phyloP scores from a whole-genome alignment of 2,888 invertebrate genomes.

The Drosophila anomelani region DNA sequence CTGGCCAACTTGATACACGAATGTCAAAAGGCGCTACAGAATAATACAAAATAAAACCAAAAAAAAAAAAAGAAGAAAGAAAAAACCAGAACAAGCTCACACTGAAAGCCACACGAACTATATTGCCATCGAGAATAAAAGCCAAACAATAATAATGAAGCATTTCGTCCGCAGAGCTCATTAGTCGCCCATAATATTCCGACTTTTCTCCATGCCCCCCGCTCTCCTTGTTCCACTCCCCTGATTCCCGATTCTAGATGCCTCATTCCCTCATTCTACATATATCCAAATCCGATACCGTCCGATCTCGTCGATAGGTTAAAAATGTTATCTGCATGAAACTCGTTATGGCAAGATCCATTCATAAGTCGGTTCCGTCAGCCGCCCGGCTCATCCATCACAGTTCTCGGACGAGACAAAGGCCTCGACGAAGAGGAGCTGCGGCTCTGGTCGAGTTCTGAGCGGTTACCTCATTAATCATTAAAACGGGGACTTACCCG shows the following conservation, averaged over 20 bases:
- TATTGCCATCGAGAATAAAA: conserved; percentile 21
- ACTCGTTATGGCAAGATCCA: conserved; percentile 58
- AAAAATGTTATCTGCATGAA: conserved; percentile 12
- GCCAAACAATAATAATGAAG: conserved; percentile 39
- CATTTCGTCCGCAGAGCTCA: conserved; percentile 34
- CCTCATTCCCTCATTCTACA: background rate
- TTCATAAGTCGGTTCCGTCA: conserved; percentile 58
- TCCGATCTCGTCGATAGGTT: conserved; percentile 13
- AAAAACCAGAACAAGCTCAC: conserved; percentile 44
- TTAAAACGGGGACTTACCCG: background rate
- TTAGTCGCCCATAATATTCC: conserved; percentile 39
- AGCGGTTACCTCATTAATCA: conserved; percentile 23
- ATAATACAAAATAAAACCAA: background rate
- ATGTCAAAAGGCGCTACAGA: conserved; percentile 65
- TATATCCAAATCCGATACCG: background rate
- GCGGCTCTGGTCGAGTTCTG: background rate
- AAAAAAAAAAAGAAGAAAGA: background rate
- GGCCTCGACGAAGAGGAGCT: background rate
- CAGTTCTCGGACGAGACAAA: background rate
- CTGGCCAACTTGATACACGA: conserved; percentile 40
- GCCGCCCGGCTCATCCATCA: conserved; percentile 24
- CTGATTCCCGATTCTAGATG: background rate
- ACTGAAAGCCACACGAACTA: conserved; percentile 22
- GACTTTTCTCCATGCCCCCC: conserved; percentile 1
- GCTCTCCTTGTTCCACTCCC: background rate